A percentile compares a stretch with the other conserved stretches of the same genome.
phyloP scores from a whole-genome alignment of 1,140 invertebrate genomes.

The Conopomorpha cramerella region DNA sequence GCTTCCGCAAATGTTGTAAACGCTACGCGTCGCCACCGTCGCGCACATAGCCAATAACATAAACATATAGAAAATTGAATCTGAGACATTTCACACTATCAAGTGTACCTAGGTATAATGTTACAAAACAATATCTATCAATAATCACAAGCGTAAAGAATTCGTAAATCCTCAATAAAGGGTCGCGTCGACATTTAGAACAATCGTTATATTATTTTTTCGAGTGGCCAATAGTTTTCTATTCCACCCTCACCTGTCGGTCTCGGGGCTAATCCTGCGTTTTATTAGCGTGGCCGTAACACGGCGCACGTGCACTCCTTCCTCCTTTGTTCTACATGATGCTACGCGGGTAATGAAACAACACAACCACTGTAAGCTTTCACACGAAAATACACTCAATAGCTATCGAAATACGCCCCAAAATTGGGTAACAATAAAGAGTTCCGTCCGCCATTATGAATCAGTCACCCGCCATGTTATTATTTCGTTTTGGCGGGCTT shows the following conservation, averaged over 20 bases:
- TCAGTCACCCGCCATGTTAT: constrained; percentile 38
- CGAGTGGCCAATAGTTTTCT: constrained; percentile 49
- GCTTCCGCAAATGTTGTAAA: no score
- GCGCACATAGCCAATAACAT: not conserved
- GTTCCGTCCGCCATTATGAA: constrained; percentile 6
- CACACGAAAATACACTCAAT: constrained; percentile 5
- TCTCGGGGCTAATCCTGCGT: constrained; percentile 41
- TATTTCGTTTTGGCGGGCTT: constrained; percentile 52
- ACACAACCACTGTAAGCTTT: constrained; percentile 3
- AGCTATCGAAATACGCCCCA: constrained; percentile 5
- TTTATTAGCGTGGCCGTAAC: constrained; percentile 46
- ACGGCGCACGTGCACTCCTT: constrained; percentile 37
- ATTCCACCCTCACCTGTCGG: constrained; percentile 50
- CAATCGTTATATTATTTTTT: constrained; percentile 14
- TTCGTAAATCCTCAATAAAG: not conserved
- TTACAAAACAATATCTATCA: not conserved
- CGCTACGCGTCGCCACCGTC: no score
- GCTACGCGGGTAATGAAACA: constrained; percentile 10
- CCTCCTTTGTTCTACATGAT: constrained; percentile 48
- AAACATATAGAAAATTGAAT: not conserved
- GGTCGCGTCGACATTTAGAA: not conserved
- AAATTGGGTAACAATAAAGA: constrained; percentile 8
- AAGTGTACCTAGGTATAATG: not conserved
- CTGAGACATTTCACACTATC: not conserved
- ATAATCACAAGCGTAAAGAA: not conserved